phyloP scores from a whole-genome alignment of 2,797 vertebrate genomes.

The Octomys mimax region DNA sequence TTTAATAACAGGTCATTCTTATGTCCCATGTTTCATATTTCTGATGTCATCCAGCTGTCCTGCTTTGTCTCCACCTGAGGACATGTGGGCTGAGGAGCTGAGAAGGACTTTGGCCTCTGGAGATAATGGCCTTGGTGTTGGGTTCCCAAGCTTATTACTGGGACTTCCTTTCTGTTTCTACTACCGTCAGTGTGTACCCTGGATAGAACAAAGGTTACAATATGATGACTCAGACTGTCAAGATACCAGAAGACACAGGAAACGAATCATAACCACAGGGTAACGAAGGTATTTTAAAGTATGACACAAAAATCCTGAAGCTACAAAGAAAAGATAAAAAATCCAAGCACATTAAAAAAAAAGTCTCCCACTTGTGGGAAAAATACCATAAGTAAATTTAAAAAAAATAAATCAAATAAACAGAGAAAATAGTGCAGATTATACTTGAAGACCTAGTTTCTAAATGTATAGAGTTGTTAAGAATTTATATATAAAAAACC shows the following conservation, averaged over 20 bases:
- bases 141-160: neutral
- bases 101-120: conserved; percentile 29
- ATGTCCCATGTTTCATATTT: neutral
- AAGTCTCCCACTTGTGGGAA: neutral
- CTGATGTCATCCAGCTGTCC: neutral
- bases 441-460: neutral
- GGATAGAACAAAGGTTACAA: conserved; percentile 66
- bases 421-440: neutral
- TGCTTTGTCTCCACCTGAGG: neutral
- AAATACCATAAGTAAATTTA: neutral
- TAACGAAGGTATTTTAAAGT: conserved; percentile 67
- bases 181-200: neutral
- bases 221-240: conserved; percentile 38
- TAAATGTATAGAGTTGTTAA: neutral
- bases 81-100: neutral
- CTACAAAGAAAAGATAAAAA: conserved; percentile 39
- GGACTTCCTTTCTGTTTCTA: conserved; percentile 42
- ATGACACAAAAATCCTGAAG: conserved; percentile 42
- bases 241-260: conserved; percentile 58
- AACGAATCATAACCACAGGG: conserved; percentile 53
- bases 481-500: neutral
- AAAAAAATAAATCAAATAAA: conserved; percentile 55
- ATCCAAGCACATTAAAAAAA: conserved; percentile 7
- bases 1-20: neutral
- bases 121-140: neutral